Conservation (phyloP, 2,113 vertebrate genomes). For the Nycticorax nycticorax region DNA sequence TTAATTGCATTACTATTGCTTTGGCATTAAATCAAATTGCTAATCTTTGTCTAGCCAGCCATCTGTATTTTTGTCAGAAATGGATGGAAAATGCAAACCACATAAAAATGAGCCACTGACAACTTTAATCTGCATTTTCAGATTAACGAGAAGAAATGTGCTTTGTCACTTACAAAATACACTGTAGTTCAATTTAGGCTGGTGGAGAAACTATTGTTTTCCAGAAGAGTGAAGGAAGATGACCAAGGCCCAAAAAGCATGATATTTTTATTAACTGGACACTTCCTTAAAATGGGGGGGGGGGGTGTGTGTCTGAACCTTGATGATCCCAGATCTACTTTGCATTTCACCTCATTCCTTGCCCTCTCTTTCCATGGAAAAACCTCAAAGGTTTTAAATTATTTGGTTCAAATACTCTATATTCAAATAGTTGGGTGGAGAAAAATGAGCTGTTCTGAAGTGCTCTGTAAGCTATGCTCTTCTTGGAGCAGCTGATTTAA, state of each 20-base stretch:
- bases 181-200: not conserved
- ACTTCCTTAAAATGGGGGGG: not conserved
- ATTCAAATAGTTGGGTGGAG: not conserved
- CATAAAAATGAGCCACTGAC: not conserved
- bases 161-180: slow-evolving; percentile 13
- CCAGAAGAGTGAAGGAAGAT: slow-evolving; percentile 6
- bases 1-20: not conserved
- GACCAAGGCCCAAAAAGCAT: not conserved
- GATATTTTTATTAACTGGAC: not conserved
- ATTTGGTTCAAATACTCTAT: not conserved
- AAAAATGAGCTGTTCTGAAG: not conserved
- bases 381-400: not conserved
- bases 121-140: not conserved
- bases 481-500: slow-evolving; percentile 23
- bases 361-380: not conserved
- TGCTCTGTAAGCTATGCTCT: not conserved
- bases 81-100: slow-evolving; percentile 2
- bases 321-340: not conserved
- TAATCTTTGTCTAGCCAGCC: not conserved
- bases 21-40: not conserved
- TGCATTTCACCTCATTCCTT: not conserved
- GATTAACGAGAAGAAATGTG: not conserved
- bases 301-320: not conserved
- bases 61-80: slow-evolving; percentile 23
- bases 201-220: not conserved